Evolutionary conservation across 1,140 invertebrate genomes (phyloP), one percentile per base, ranked within the genome.

Genomic region (Zaprionus inermis): DNA sequence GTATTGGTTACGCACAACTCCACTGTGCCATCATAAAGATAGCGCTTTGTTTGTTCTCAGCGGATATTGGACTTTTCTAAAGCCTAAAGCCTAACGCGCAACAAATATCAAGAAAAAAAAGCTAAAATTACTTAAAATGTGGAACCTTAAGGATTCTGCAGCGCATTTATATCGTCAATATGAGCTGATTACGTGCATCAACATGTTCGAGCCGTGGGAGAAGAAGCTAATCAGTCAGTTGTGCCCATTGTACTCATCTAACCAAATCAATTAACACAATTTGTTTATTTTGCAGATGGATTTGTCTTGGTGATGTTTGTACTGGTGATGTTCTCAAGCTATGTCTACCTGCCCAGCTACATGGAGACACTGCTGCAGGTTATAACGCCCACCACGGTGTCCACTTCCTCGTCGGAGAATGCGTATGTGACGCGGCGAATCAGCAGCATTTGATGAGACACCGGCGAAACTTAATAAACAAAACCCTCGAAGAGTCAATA

Each of bases 171-270:
- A 92, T 46, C 73, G 90, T 7, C 88, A 92, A 60, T 92, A 92
- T 58, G 91, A 92, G 38, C 66, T 86, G 32, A 66, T 89, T 3
- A 92, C 91, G 2, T 91, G 91, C 71, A 78, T 86, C 0, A 79
- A 91, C 32, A 92, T 92, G 91, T 90, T 92, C n/a, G 91, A 92
- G 60, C 91, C 91, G 6, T 92, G 91, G 91, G 91, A 92, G 34
- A 77, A 75, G 66, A 92, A 92, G 41, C 52, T 92, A 22, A 92
- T 92, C 56, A 92, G 91, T 92, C 55, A 78, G 83, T 73, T 16
- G 38, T 9, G n/a, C 38, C 1, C 1, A 24, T n/a, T n/a, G 12
- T 36, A 24, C 12, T 5, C 20, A 16, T 3, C 14, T 28, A 10
- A 30, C 16, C 18, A 41, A 28, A 6, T 20, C 12, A 30, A 55